Conservation (phyloP, 2,113 vertebrate genomes). For the Manacus vitellinus region DNA sequence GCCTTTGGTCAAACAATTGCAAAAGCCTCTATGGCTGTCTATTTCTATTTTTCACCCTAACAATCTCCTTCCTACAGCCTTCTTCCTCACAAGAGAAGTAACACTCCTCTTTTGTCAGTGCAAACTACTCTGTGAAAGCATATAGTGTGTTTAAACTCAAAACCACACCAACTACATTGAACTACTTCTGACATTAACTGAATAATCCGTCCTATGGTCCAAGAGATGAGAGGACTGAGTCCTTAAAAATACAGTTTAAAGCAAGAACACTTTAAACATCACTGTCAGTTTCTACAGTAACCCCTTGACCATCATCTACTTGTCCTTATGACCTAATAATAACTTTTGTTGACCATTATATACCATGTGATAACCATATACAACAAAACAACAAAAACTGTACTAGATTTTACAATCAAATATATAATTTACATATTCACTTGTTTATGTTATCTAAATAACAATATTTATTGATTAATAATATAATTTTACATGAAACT, state of each 20-base stretch:
- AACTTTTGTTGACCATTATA: neutral
- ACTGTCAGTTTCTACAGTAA: neutral
- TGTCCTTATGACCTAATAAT: neutral
- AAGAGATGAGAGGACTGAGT: neutral
- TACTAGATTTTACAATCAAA: neutral
- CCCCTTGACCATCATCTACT: neutral
- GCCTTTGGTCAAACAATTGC: neutral
- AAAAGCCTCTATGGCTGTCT: neutral
- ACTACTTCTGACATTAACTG: neutral
- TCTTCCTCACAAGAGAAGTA: neutral
- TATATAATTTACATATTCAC: neutral
- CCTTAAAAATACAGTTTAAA: neutral
- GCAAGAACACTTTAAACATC: neutral
- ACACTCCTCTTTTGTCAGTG: accelerated
- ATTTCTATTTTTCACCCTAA: neutral
- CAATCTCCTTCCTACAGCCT: neutral
- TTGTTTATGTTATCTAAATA: neutral
- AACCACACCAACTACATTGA: neutral
- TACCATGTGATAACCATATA: neutral
- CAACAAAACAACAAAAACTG: neutral
- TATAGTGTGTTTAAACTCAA: accelerated
- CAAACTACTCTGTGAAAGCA: neutral
- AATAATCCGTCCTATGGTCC: neutral
- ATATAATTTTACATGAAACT: neutral
- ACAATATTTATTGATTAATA: too few relatives aligned